Conservation (phyloP, 2,797 vertebrate genomes). For the Falco biarmicus region DNA sequence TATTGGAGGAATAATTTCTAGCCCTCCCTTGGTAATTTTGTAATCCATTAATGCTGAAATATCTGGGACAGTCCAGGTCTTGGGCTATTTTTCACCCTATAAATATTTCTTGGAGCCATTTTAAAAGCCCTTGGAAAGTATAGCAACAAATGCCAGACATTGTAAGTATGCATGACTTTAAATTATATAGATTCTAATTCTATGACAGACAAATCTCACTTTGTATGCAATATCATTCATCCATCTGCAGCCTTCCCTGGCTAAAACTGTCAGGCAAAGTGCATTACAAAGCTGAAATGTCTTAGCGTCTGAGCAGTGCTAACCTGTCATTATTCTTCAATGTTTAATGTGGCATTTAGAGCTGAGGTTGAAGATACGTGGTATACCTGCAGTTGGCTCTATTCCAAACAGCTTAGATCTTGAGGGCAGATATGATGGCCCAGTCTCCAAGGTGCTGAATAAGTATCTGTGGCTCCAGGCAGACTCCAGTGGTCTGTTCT, state of each 20-base stretch:
- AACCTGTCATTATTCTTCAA: not conserved
- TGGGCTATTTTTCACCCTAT: not conserved
- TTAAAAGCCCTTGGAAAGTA: not conserved
- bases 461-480: not conserved
- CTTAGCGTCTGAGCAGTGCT: not conserved
- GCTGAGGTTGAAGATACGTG: not conserved
- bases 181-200: not conserved
- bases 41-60: slow-evolving; percentile 25
- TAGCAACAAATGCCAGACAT: not conserved
- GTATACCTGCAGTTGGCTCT: not conserved
- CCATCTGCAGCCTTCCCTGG: not conserved
- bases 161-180: not conserved
- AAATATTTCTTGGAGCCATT: not conserved
- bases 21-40: slow-evolving; percentile 10
- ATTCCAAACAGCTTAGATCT: not conserved
- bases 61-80: not conserved
- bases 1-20: slow-evolving; percentile 41
- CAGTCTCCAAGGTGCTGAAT: not conserved
- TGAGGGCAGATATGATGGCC: not conserved
- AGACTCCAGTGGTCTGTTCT: not conserved
- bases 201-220: not conserved
- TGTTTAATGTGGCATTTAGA: not conserved
- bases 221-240: not conserved
- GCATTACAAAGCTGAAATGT: not conserved
- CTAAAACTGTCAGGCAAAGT: not conserved